Conservation (phyloP, 2,888 invertebrate species). For the Ptilodon capucinus region DNA sequence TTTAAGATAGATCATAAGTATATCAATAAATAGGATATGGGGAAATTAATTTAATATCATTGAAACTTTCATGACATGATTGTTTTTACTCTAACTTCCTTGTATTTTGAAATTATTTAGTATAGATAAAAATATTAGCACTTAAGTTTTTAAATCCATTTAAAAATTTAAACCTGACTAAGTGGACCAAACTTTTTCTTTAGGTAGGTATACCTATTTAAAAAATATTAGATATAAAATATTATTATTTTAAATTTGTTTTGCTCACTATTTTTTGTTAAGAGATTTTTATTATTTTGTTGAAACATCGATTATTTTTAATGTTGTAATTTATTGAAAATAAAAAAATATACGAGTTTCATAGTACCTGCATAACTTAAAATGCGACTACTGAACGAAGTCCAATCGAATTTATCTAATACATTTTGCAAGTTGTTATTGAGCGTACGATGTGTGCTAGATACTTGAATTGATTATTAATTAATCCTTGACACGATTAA, state of each 20-base stretch:
- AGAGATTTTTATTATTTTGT: background rate
- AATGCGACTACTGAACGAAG: background rate
- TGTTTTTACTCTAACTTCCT: background rate
- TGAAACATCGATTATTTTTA: no score
- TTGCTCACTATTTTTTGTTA: slow-evolving; percentile 1
- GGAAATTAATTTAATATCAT: no score
- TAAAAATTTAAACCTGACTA: slow-evolving; percentile 5
- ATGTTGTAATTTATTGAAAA: no score
- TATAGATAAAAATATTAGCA: background rate
- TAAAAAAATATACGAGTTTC: no score
- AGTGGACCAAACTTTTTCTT: slow-evolving; percentile 18
- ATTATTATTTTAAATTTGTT: slow-evolving; percentile 1
- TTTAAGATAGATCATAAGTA: background rate
- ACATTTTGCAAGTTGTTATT: background rate
- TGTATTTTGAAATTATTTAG: background rate
- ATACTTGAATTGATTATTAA: background rate
- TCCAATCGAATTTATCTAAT: background rate
- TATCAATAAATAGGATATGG: background rate
- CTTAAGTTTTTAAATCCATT: background rate
- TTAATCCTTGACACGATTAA: background rate
- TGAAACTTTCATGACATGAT: no score
- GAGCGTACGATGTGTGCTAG: no score
- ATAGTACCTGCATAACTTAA: no score
- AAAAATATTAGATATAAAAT: no score
- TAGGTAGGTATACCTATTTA: no score